phyloP scores from a whole-genome alignment of 2,888 invertebrate species.

The Folsomia candida region DNA sequence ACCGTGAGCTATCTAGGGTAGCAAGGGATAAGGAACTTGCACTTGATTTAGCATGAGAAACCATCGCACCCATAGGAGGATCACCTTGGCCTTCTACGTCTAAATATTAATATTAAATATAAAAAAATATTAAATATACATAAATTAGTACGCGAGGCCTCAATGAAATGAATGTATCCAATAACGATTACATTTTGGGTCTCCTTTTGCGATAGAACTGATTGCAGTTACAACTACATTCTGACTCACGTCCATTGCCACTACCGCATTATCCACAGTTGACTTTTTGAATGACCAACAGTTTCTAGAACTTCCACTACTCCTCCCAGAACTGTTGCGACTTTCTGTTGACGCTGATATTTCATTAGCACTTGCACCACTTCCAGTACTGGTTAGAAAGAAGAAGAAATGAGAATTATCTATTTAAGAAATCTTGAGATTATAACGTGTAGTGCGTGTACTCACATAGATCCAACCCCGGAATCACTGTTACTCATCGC shows the following conservation, averaged over 20 bases:
- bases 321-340: slow-evolving; percentile 21
- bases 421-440: neutral
- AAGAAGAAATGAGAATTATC: slow-evolving; percentile 27
- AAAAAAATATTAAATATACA: no score
- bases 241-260: slow-evolving; percentile 48
- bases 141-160: no score
- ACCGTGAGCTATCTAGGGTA: slow-evolving; percentile 50
- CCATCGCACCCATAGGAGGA: neutral
- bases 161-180: no score
- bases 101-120: slow-evolving; percentile 15
- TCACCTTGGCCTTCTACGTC: slow-evolving; percentile 28
- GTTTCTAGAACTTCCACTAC: slow-evolving; percentile 30
- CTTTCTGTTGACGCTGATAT: slow-evolving; percentile 21
- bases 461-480: slow-evolving; percentile 50
- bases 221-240: slow-evolving; percentile 49
- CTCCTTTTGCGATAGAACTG: slow-evolving; percentile 25
- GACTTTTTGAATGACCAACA: slow-evolving; percentile 48
- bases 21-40: slow-evolving; percentile 49
- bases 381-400: slow-evolving; percentile 44
- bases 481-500: slow-evolving; percentile 49
- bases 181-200: slow-evolving; percentile 8
- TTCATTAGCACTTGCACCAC: slow-evolving; percentile 38
- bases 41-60: slow-evolving; percentile 41
- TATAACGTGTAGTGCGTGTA: neutral
- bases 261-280: slow-evolving; percentile 36